Evolutionary conservation across 2,888 invertebrate species (phyloP).

Genomic region (Gibbula magus): DNA sequence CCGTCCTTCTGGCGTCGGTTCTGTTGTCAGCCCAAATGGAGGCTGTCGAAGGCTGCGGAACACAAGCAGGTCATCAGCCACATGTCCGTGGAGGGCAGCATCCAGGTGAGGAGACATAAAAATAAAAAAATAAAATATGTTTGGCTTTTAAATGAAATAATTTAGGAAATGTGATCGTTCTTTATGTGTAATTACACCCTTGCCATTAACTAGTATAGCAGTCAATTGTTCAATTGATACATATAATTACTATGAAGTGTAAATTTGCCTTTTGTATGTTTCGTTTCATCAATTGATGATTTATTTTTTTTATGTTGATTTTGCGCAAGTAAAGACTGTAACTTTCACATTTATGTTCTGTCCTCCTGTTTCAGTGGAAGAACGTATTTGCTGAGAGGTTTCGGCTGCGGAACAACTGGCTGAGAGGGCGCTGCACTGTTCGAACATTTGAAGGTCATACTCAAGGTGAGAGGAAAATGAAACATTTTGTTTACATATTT

Average conservation of each 20-base stretch:
- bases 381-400: conserved; percentile 77
- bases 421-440: conserved; percentile 77
- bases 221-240: too few species aligned
- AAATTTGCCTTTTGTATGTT: too few species aligned
- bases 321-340: too few species aligned
- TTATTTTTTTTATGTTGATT: too few species aligned
- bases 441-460: conserved; percentile 78
- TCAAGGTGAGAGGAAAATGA: conserved; percentile 69
- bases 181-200: too few species aligned
- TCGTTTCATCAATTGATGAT: too few species aligned
- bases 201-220: too few species aligned
- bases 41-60: conserved; percentile 74
- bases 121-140: too few species aligned
- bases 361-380: conserved; percentile 74
- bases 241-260: too few species aligned
- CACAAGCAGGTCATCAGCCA: conserved; percentile 74
- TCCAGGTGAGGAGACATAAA: conserved; percentile 66
- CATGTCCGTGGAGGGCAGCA: conserved; percentile 69
- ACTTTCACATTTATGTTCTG: neutral
- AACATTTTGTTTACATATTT: too few species aligned
- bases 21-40: conserved; percentile 74
- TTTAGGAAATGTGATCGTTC: too few species aligned
- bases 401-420: conserved; percentile 77
- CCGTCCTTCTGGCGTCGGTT: conserved; percentile 75
- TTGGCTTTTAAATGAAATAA: too few species aligned